These are phyloP conservation scores for Ciconia maguari DNA, from an alignment of 2,113 vertebrate genomes.

Conservation along the genomic window DNA sequence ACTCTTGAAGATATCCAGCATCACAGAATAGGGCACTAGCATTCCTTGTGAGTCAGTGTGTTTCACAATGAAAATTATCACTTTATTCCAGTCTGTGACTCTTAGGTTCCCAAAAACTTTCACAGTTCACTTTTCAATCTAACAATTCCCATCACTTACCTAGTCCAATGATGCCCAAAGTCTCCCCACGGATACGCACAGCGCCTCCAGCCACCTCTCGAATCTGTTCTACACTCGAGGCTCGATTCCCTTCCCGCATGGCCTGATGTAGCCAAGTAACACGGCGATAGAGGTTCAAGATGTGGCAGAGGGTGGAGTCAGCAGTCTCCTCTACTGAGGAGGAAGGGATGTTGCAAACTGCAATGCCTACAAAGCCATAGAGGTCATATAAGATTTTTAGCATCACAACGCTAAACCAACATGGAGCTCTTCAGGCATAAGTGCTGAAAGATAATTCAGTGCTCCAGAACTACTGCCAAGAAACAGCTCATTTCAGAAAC, in stretches of 20 bases:
- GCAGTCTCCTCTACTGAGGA: slow-evolving; percentile 90
- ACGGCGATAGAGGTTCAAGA: slow-evolving; percentile 89
- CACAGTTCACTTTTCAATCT: background rate
- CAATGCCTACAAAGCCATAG: slow-evolving; percentile 77
- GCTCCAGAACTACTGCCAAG: background rate
- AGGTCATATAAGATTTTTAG: background rate
- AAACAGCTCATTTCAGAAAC: background rate
- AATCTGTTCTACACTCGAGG: slow-evolving; percentile 87
- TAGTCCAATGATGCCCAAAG: slow-evolving; percentile 88
- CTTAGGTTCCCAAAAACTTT: background rate
- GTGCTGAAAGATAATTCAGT: background rate
- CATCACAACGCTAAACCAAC: background rate
- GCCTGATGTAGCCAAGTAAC: slow-evolving; percentile 92
- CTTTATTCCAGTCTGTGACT: background rate
- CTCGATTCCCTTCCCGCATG: slow-evolving; percentile 87
- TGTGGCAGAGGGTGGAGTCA: slow-evolving; percentile 89
- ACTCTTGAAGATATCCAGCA: background rate
- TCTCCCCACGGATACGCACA: slow-evolving; percentile 90
- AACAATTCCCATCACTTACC: slow-evolving; percentile 72
- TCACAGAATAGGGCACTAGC: background rate
- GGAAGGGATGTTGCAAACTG: slow-evolving; percentile 88
- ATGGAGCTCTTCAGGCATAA: background rate
- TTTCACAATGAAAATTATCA: background rate
- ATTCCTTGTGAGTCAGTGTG: background rate
- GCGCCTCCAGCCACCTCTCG: slow-evolving; percentile 88